Conservation (phyloP, 2,797 vertebrate species). For the Megaceryle alcyon region DNA sequence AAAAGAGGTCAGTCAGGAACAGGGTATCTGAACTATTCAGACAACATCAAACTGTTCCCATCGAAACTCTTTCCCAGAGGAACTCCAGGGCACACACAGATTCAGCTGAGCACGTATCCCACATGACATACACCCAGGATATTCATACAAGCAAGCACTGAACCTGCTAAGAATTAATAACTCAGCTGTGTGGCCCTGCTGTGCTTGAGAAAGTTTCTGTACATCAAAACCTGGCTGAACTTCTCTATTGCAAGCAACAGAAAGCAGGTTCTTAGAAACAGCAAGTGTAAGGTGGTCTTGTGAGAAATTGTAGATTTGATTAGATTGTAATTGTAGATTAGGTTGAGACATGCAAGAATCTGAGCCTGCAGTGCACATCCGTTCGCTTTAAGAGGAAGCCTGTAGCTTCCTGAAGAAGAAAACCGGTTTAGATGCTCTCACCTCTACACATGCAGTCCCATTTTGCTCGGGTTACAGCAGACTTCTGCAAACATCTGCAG, state of each 20-base stretch:
- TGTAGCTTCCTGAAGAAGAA: background rate
- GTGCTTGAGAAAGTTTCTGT: background rate
- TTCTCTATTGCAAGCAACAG: background rate
- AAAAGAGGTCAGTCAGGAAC: background rate
- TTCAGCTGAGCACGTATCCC: background rate
- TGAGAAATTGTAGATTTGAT: background rate
- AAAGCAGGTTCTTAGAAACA: background rate
- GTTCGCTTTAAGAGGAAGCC: background rate
- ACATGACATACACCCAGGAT: background rate
- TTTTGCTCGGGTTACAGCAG: background rate
- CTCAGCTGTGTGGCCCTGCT: fast-evolving
- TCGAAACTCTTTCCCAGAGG: background rate
- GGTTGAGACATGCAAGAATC: background rate
- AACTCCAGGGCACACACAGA: fast-evolving
- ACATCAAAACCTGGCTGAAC: background rate
- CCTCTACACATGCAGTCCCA: fast-evolving
- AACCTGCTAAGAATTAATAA: background rate
- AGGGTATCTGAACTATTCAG: background rate
- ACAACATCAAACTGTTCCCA: background rate
- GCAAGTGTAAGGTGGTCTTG: background rate
- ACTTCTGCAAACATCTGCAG: background rate
- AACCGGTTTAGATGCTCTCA: background rate
- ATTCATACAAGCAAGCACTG: background rate
- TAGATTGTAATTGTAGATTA: too few relatives aligned
- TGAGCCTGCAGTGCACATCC: background rate